Conservation (phyloP, 2,797 vertebrate species). For the Rhinella marina region DNA sequence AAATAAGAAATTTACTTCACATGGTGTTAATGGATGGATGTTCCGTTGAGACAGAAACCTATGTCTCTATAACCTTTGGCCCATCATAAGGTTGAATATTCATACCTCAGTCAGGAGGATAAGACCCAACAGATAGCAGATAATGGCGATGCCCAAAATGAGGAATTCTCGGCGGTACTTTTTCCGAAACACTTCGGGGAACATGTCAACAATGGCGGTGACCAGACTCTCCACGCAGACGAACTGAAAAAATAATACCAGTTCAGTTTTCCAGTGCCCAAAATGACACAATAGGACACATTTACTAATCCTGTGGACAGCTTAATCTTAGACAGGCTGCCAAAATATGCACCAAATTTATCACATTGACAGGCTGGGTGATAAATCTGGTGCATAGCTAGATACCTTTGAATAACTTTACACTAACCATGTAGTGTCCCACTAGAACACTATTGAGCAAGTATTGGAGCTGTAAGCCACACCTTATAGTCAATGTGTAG, state of each 20-base stretch:
- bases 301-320: no score
- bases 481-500: no score
- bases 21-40: neutral
- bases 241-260: conserved; percentile 75
- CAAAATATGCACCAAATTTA: no score
- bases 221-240: conserved; percentile 91
- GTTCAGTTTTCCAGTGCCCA: neutral
- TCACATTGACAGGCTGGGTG: no score
- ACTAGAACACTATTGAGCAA: no score
- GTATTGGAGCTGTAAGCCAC: no score
- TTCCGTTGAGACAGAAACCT: neutral
- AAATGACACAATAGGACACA: neutral
- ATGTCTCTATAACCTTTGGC: neutral
- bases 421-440: no score
- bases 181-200: conserved; percentile 81
- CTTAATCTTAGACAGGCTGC: no score
- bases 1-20: neutral
- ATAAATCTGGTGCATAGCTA: no score
- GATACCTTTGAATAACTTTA: no score
- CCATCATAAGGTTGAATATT: neutral
- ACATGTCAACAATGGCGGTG: conserved; percentile 88
- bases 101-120: conserved; percentile 82
- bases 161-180: conserved; percentile 80
- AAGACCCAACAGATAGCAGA: conserved; percentile 88
- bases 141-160: conserved; percentile 77